Evolutionary conservation across 1,140 invertebrate species (phyloP).

Genomic region (Drosophila sproati): DNA sequence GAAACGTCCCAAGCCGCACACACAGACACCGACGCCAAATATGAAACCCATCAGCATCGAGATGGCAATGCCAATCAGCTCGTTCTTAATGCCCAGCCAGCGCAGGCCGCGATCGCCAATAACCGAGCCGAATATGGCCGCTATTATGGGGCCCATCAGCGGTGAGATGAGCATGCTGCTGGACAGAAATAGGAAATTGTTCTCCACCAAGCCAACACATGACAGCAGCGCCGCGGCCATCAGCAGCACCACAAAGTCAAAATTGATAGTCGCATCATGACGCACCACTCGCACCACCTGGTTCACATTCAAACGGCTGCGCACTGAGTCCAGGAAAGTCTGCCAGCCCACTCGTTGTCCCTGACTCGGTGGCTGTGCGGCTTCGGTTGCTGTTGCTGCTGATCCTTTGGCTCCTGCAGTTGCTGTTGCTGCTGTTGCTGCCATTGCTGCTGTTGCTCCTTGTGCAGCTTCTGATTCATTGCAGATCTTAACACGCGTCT

Average conservation of each 20-base stretch:
- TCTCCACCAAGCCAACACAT: slow-evolving; percentile 91
- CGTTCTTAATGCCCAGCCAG: slow-evolving; percentile 87
- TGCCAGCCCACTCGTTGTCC: slow-evolving; percentile 84
- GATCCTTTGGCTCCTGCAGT: too few relatives aligned
- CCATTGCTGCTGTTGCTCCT: neutral
- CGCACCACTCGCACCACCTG: slow-evolving; percentile 89
- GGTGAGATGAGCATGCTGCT: slow-evolving; percentile 92
- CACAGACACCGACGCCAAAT: slow-evolving; percentile 87
- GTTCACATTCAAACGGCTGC: slow-evolving; percentile 89
- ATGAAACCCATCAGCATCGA: slow-evolving; percentile 88
- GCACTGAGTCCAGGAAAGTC: slow-evolving; percentile 86
- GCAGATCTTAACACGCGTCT: slow-evolving; percentile 36
- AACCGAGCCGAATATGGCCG: slow-evolving; percentile 89
- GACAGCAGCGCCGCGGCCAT: slow-evolving; percentile 88
- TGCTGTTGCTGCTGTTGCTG: neutral
- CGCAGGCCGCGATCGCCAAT: slow-evolving; percentile 87
- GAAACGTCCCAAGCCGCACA: slow-evolving; percentile 84
- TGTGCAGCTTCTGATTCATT: neutral
- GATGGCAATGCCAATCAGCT: slow-evolving; percentile 87
- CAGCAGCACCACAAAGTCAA: slow-evolving; percentile 89
- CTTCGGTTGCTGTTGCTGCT: neutral
- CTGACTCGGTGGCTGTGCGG: neutral
- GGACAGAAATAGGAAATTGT: slow-evolving; percentile 89
- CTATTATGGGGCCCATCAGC: slow-evolving; percentile 91
- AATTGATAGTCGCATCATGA: slow-evolving; percentile 88